A percentile compares a stretch with the other conserved stretches of the same genome.
Evolutionary conservation across 2,888 invertebrate species (phyloP).

Genomic region (Podotricha telesiphe): DNA sequence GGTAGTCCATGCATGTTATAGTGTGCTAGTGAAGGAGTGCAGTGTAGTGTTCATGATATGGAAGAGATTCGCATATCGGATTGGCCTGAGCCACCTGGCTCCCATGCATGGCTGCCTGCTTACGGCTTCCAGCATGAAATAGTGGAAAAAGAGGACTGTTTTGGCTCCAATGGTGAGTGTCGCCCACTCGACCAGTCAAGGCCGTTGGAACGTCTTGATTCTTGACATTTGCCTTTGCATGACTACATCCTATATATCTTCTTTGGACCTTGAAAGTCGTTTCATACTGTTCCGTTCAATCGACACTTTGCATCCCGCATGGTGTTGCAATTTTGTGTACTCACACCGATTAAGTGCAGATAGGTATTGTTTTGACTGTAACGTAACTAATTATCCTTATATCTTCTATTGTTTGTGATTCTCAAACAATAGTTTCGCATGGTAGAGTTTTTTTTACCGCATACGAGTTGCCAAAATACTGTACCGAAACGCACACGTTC

Average conservation of each 20-base stretch:
- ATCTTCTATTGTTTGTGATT: conserved; percentile 41
- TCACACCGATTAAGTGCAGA: conserved; percentile 47
- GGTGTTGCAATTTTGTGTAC: conserved; percentile 46
- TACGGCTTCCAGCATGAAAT: conserved; percentile 89
- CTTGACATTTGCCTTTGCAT: conserved; percentile 26
- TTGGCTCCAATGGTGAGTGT: conserved; percentile 85
- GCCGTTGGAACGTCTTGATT: conserved; percentile 48
- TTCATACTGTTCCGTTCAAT: conserved; percentile 28
- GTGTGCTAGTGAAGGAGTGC: conserved; percentile 74
- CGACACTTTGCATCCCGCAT: conserved; percentile 32
- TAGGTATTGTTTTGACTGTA: conserved; percentile 59
- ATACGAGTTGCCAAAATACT: conserved; percentile 12
- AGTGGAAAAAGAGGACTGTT: conserved; percentile 86
- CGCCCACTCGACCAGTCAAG: conserved; percentile 43
- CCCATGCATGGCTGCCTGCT: conserved; percentile 91
- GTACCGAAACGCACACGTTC: background rate
- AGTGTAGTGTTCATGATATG: conserved; percentile 81
- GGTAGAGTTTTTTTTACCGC: conserved; percentile 23
- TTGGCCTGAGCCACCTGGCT: conserved; percentile 87
- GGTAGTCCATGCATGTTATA: conserved; percentile 80
- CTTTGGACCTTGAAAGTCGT: conserved; percentile 26
- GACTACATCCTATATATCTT: conserved; percentile 21
- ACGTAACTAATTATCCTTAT: conserved; percentile 49
- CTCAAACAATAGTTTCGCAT: conserved; percentile 41
- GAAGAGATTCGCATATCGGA: conserved; percentile 87